A percentile compares a stretch with the other conserved stretches of the same genome.
These are phyloP conservation scores for Hylaea fasciaria DNA, from an alignment of 2,888 invertebrate genomes.

Conservation along the genomic window DNA sequence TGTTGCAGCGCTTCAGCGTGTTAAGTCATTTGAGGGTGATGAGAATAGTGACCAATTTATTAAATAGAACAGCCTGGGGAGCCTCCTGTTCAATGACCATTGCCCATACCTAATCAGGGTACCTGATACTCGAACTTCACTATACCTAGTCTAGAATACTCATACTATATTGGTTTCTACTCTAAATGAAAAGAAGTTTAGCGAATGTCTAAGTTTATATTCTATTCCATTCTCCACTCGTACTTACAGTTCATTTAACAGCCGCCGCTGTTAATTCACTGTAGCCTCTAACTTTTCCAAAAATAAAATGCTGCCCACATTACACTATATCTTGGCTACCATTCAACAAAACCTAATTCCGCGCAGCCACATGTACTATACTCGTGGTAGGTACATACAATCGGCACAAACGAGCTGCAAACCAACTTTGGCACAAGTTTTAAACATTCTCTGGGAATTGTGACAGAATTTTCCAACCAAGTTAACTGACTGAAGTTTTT, in stretches of 20 bases:
- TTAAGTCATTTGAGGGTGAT: too few relatives aligned
- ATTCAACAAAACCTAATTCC: constrained; percentile 57
- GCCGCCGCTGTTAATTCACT: not conserved
- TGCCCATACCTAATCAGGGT: too few relatives aligned
- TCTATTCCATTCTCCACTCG: too few relatives aligned
- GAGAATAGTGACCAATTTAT: too few relatives aligned
- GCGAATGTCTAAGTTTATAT: too few relatives aligned
- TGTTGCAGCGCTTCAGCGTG: too few relatives aligned
- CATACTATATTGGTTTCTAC: too few relatives aligned
- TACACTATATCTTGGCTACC: constrained; percentile 27
- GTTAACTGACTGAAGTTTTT: constrained; percentile 53
- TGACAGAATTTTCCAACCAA: constrained; percentile 53
- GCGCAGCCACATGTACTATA: constrained; percentile 47
- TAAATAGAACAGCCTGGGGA: too few relatives aligned
- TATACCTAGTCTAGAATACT: too few relatives aligned
- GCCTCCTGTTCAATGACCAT: too few relatives aligned
- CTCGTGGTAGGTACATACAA: constrained; percentile 48
- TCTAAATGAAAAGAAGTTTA: too few relatives aligned
- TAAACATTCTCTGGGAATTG: constrained; percentile 48
- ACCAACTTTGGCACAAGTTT: constrained; percentile 58
- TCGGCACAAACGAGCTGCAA: constrained; percentile 61
- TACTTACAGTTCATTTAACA: not conserved
- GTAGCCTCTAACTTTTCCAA: not conserved
- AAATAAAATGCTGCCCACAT: not conserved
- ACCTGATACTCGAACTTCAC: too few relatives aligned